A percentile compares a stretch with the other conserved stretches of the same genome.
phyloP scores from a whole-genome alignment of 1,140 invertebrate species.

The Ericerus pela region DNA sequence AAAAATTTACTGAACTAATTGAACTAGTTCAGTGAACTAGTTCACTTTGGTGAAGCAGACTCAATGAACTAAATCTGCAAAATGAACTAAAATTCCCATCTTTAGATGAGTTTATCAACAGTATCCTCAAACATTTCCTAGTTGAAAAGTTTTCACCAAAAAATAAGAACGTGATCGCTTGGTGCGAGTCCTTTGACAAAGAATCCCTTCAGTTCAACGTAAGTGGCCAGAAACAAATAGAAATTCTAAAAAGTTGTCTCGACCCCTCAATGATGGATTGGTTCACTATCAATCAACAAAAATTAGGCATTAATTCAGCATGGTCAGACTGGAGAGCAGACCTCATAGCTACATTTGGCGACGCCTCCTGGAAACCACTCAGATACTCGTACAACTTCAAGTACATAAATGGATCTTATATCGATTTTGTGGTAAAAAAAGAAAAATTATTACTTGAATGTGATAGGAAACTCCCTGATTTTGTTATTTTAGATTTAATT shows the following conservation, averaged over 20 bases:
- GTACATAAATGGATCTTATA: not conserved
- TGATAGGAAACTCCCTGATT: not conserved
- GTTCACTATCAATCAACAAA: not conserved
- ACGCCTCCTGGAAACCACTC: not conserved
- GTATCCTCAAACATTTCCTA: no score
- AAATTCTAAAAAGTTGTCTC: conserved; percentile 5
- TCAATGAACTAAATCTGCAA: no score
- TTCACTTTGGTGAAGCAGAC: no score
- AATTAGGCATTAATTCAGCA: not conserved
- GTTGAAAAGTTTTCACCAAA: no score
- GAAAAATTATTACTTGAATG: conserved; percentile 13
- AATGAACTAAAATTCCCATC: no score
- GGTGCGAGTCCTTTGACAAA: no score
- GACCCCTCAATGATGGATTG: conserved; percentile 9
- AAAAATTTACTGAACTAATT: no score
- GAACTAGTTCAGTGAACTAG: no score
- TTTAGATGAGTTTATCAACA: no score
- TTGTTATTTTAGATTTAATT: not conserved
- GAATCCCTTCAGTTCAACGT: no score
- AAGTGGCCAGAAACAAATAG: not conserved
- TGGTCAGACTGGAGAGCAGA: conserved; percentile 10
- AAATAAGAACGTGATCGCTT: no score
- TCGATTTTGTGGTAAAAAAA: conserved; percentile 13
- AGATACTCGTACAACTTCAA: conserved; percentile 12
- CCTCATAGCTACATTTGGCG: conserved; percentile 5